These are phyloP conservation scores for Drosophila ambigua DNA, from an alignment of 1,140 invertebrate genomes.

Conservation along the genomic window DNA sequence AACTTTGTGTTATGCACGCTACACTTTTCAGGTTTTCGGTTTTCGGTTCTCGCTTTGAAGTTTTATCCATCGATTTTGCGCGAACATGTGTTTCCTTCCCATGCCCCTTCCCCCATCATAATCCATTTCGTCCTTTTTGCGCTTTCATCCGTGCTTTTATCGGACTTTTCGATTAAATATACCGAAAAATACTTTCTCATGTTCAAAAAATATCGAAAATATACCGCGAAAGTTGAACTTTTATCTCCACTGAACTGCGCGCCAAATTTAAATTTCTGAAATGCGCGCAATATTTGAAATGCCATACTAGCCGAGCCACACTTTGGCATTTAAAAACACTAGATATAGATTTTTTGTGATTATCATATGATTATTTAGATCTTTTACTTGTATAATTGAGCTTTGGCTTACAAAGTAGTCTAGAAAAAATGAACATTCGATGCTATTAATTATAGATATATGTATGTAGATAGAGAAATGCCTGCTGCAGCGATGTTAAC, in stretches of 20 bases:
- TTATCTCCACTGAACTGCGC: too few relatives aligned
- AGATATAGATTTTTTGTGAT: conserved; percentile 5
- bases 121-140: conserved; percentile 37
- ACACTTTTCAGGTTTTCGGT: conserved; percentile 14
- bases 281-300: too few relatives aligned
- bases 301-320: too few relatives aligned
- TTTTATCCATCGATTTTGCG: conserved; percentile 71
- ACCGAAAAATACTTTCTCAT: neutral
- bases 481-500: conserved; percentile 41
- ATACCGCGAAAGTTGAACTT: too few relatives aligned
- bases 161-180: neutral
- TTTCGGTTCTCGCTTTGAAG: conserved; percentile 21
- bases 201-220: neutral
- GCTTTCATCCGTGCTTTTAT: conserved; percentile 19
- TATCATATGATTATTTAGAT: conserved; percentile 23
- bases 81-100: conserved; percentile 61
- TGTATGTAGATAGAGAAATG: conserved; percentile 25
- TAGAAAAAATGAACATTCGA: conserved; percentile 58
- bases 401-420: conserved; percentile 40
- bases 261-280: too few relatives aligned
- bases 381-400: conserved; percentile 33
- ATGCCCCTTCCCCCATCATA: too few relatives aligned
- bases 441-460: conserved; percentile 30
- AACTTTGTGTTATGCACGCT: conserved; percentile 26
- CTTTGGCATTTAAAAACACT: too few relatives aligned